Evolutionary conservation across 2,113 vertebrate species (phyloP).

Genomic region (Elgaria multicarinata): DNA sequence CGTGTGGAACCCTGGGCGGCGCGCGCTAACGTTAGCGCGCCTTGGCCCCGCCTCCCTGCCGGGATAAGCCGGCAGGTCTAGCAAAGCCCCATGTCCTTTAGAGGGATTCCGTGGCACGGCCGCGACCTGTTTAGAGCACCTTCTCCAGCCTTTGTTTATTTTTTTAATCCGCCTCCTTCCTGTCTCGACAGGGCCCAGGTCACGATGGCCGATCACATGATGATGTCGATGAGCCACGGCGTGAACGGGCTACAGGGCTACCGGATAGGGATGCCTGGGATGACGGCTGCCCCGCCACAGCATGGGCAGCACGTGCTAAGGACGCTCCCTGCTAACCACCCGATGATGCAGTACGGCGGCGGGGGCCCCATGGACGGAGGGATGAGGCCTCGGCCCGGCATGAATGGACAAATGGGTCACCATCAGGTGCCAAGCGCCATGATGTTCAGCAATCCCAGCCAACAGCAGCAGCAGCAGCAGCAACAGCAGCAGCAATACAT

Average conservation of each 20-base stretch:
- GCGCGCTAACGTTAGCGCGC: too few species aligned
- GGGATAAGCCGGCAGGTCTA: too few species aligned
- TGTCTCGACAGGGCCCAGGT: neutral
- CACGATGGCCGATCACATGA: slow-evolving; percentile 93
- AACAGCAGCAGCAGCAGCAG: slow-evolving; percentile 84
- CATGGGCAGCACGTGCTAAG: slow-evolving; percentile 85
- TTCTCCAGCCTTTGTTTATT: too few species aligned
- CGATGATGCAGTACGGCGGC: slow-evolving; percentile 89
- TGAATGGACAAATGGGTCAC: slow-evolving; percentile 78
- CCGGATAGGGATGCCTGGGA: slow-evolving; percentile 86
- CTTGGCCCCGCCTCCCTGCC: too few species aligned
- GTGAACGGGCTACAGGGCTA: slow-evolving; percentile 85
- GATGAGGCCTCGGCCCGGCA: slow-evolving; percentile 80
- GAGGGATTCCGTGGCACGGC: neutral
- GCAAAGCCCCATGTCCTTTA: neutral
- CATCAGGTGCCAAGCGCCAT: slow-evolving; percentile 80
- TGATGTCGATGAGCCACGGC: slow-evolving; percentile 93
- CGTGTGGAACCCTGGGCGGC: too few species aligned
- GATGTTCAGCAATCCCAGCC: slow-evolving; percentile 82
- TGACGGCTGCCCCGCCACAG: slow-evolving; percentile 79
- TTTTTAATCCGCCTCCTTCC: neutral
- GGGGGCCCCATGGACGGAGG: slow-evolving; percentile 84
- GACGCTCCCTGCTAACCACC: slow-evolving; percentile 77
- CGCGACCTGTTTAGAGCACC: neutral
- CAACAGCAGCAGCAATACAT: slow-evolving; percentile 81